Base-by-base conservation (phyloP, 2,113 vertebrate species). In the Vombatus ursinus region DNA sequence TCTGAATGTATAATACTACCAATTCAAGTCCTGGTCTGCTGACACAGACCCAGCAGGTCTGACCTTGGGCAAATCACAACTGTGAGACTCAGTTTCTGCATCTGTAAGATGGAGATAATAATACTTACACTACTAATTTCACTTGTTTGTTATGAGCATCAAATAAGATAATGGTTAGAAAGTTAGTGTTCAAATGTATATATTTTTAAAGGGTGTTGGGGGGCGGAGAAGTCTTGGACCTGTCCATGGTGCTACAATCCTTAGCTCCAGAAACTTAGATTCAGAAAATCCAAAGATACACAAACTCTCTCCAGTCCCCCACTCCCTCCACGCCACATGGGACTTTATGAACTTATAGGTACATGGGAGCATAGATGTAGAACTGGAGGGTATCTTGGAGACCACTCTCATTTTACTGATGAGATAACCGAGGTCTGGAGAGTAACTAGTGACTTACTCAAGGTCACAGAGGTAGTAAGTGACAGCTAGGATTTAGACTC, bases 191-290 rank as follows among this genome's bases (percentile, higher is more conserved):
- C 0, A 77, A 2, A 9, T 68, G 31, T 14, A 37, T 31, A 68
- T 31, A 68, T 68, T 68, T 68, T 68, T 31, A 31, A n/a, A 44
- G 37, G n/a, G 37, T 14, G 14, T 16, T 6, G n/a, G 0, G 0
- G 19, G n/a, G n/a, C 0, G 68, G 31, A 2, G 14, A 12, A 0
- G 0, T 0, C 24, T 61, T 44, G 53, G 89, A 50, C 47, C 96
- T 97, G 97, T 98, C 96, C 53, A 0, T 50, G 84, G 97, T 98
- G 25, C 97, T 97, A 94, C 96, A 93, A 16, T 51, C 3, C 24
- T 31, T n/a, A n/a, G 37, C 37, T 77, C 68, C 37, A n/a, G 16
- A 44, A 84, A 6, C 19, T 23, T 44, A 44, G n/a, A 84, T 84
- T 84, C n/a, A 44, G 68, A 84, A 84, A 44, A 84, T 2, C 68